Conservation (phyloP, 2,113 vertebrate genomes). For the Circaetus cinerascens region DNA sequence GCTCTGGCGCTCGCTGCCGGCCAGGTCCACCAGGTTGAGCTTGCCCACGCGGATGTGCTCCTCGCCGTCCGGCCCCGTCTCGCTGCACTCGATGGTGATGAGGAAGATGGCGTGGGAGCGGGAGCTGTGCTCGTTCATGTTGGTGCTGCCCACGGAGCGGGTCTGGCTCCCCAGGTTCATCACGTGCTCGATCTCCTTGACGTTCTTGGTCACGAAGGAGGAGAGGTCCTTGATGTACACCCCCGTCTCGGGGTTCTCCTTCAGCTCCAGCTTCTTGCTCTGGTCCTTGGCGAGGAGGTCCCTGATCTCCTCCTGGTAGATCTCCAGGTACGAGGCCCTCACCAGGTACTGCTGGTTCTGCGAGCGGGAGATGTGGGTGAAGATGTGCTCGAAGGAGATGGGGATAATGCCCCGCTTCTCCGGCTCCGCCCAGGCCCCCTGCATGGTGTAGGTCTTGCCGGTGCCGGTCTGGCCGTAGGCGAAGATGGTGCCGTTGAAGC, state of each 20-base stretch:
- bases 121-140: slow-evolving; percentile 95
- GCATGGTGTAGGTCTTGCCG: slow-evolving; percentile 96
- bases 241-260: slow-evolving; percentile 87
- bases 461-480: slow-evolving; percentile 95
- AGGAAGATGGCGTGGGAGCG: slow-evolving; percentile 94
- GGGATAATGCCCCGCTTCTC: slow-evolving; percentile 90
- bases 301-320: slow-evolving; percentile 95
- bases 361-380: slow-evolving; percentile 93
- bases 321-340: slow-evolving; percentile 95
- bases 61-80: slow-evolving; percentile 84
- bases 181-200: slow-evolving; percentile 93
- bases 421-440: slow-evolving; percentile 83
- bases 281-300: slow-evolving; percentile 93
- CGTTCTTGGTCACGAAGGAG: slow-evolving; percentile 95
- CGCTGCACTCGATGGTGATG: slow-evolving; percentile 92
- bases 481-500: slow-evolving; percentile 93
- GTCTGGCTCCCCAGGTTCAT: slow-evolving; percentile 93
- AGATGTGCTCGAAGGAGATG: slow-evolving; percentile 92
- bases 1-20: slow-evolving; percentile 92
- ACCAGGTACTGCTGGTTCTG: slow-evolving; percentile 96
- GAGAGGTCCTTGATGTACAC: slow-evolving; percentile 94
- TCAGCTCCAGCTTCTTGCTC: slow-evolving; percentile 88
- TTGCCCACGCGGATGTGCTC: slow-evolving; percentile 97
- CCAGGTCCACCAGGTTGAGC: slow-evolving; percentile 95
- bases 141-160: slow-evolving; percentile 89